Evolutionary conservation across 2,888 invertebrate species (phyloP).

Genomic region (Latrodectus elegans): DNA sequence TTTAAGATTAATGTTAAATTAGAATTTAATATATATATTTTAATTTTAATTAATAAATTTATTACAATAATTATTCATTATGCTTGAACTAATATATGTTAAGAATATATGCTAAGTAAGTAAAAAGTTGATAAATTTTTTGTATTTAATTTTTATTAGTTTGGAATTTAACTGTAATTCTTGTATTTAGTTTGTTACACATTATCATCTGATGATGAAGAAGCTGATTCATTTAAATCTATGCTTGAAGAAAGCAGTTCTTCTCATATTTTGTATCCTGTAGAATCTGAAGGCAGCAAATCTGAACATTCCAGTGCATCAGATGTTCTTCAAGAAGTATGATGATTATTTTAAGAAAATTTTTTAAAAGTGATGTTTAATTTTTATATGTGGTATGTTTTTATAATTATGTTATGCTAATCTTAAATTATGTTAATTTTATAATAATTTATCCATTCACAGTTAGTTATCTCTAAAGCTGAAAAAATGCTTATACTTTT

Average conservation of each 20-base stretch:
- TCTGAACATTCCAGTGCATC: slow-evolving; percentile 49
- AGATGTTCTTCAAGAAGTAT: slow-evolving; percentile 35
- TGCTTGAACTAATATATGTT: too few relatives aligned
- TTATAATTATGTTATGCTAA: not conserved
- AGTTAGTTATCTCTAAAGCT: too few relatives aligned
- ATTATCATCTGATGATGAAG: slow-evolving; percentile 74
- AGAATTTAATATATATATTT: too few relatives aligned
- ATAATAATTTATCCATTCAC: too few relatives aligned
- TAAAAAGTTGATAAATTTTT: not conserved
- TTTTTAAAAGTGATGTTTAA: not conserved
- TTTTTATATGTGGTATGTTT: not conserved
- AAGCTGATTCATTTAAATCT: slow-evolving; percentile 17
- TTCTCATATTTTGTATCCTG: slow-evolving; percentile 12
- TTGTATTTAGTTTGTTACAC: slow-evolving; percentile 73
- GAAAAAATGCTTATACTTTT: too few relatives aligned
- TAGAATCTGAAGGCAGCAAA: slow-evolving; percentile 46
- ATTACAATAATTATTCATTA: too few relatives aligned
- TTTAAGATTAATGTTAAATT: too few relatives aligned
- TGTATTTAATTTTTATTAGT: not conserved
- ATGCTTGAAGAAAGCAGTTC: slow-evolving; percentile 9
- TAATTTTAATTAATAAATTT: too few relatives aligned
- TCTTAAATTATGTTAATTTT: not conserved
- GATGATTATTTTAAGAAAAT: not conserved
- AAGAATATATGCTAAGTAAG: too few relatives aligned
- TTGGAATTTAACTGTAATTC: not conserved